Conservation (phyloP, 2,888 invertebrate species). For the Escarpia spicata region DNA sequence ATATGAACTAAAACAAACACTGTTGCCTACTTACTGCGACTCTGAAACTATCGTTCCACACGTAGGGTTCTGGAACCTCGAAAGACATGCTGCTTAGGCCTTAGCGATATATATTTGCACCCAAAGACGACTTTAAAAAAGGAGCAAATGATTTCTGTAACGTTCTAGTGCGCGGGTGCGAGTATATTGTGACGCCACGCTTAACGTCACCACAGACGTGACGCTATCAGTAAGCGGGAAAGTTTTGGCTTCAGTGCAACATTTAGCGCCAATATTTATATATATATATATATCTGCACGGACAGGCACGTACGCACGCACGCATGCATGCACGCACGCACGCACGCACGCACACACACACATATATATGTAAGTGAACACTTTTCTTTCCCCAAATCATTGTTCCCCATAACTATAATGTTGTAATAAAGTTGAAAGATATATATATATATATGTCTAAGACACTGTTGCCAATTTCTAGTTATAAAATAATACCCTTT, state of each 20-base stretch:
- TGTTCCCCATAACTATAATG: too few species aligned
- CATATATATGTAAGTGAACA: too few species aligned
- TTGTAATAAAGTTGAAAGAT: too few species aligned
- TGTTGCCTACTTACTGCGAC: background rate
- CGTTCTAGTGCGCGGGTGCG: background rate
- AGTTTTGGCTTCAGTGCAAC: background rate
- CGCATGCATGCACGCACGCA: too few species aligned
- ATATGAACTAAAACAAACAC: background rate
- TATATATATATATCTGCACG: background rate
- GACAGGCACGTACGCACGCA: too few species aligned
- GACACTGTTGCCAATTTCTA: too few species aligned
- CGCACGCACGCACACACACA: too few species aligned
- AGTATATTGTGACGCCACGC: background rate
- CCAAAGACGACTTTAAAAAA: background rate
- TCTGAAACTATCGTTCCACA: background rate
- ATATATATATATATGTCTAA: too few species aligned
- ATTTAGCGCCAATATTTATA: background rate
- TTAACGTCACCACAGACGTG: background rate
- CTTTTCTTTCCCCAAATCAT: too few species aligned
- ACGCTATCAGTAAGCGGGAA: background rate
- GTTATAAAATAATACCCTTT: too few species aligned
- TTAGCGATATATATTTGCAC: background rate
- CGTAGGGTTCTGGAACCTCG: background rate
- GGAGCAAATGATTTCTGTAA: too few species aligned
- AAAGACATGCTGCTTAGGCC: constrained; percentile 8